A percentile compares a stretch with the other conserved stretches of the same genome.
These are phyloP conservation scores for Plebejus melissa DNA, from an alignment of 2,888 invertebrate species.

Conservation along the genomic window DNA sequence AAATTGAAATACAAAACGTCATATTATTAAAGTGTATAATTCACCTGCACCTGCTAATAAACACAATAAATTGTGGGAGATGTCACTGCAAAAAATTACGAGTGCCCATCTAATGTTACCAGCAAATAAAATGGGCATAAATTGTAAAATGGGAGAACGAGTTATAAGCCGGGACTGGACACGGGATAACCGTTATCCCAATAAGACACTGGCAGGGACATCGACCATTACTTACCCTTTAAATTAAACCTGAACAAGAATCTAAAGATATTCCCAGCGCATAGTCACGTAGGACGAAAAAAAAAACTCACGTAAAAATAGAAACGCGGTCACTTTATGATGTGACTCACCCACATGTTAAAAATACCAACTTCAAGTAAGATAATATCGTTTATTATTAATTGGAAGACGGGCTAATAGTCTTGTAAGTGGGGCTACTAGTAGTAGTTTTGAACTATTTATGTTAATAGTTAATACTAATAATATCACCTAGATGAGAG, in stretches of 20 bases:
- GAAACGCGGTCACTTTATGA: constrained; percentile 34
- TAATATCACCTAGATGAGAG: constrained; percentile 10
- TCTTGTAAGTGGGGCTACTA: constrained; percentile 24
- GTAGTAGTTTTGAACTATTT: constrained; percentile 13
- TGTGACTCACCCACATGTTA: constrained; percentile 33
- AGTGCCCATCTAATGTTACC: constrained; percentile 30
- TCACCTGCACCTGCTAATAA: background rate
- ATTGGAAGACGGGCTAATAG: constrained; percentile 24
- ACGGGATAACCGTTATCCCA: constrained; percentile 46
- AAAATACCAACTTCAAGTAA: constrained; percentile 28
- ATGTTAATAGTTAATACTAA: background rate
- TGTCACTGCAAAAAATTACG: constrained; percentile 40
- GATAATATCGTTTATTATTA: constrained; percentile 28
- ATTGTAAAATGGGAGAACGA: constrained; percentile 21
- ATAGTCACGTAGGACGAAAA: constrained; percentile 42
- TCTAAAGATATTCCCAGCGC: constrained; percentile 46
- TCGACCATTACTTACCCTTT: constrained; percentile 55
- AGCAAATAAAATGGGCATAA: constrained; percentile 22
- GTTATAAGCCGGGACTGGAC: constrained; percentile 2
- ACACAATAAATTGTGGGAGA: constrained; percentile 32
- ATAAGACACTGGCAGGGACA: constrained; percentile 43
- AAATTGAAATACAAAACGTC: background rate
- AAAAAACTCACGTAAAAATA: constrained; percentile 35
- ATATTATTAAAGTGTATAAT: background rate
- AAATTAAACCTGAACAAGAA: constrained; percentile 53